Percentiles rank a stretch among this genome's conserved stretches.
These are phyloP conservation scores for Schizothorax lantsangensis DNA, from an alignment of 2,797 vertebrate species.

Conservation along the genomic window DNA sequence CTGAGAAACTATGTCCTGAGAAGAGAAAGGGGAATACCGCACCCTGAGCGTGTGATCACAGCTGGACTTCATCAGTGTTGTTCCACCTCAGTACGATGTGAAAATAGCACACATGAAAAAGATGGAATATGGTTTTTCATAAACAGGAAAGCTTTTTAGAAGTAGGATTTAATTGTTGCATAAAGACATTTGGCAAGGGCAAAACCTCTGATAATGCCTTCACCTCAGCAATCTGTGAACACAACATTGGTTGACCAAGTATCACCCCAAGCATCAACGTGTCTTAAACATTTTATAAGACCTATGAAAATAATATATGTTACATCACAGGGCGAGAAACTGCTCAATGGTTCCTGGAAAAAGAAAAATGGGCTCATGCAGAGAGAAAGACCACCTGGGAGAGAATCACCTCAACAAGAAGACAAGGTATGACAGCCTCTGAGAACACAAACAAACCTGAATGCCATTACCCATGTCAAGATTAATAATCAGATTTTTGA, in stretches of 20 bases:
- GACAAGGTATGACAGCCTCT: slow-evolving; percentile 54
- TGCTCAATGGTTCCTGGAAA: slow-evolving; percentile 67
- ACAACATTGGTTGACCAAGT: neutral
- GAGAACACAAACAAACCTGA: neutral
- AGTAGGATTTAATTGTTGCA: neutral
- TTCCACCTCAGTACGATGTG: neutral
- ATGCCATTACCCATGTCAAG: neutral
- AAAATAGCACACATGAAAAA: neutral
- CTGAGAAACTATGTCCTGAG: slow-evolving; percentile 50
- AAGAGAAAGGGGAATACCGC: slow-evolving; percentile 37
- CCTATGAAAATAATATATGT: neutral
- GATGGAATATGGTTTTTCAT: neutral
- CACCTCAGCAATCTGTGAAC: neutral
- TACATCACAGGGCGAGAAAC: slow-evolving; percentile 67
- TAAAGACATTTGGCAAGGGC: neutral
- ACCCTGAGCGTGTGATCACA: slow-evolving; percentile 46
- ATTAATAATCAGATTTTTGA: neutral
- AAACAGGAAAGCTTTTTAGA: slow-evolving; percentile 6
- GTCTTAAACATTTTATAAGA: neutral
- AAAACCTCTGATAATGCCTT: neutral
- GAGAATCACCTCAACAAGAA: slow-evolving; percentile 78
- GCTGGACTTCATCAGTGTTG: slow-evolving; percentile 46
- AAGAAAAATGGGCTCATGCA: slow-evolving; percentile 78
- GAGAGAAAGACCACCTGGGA: slow-evolving; percentile 78
- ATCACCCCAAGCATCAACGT: neutral